phyloP scores from a whole-genome alignment of 2,113 vertebrate genomes.

The Marmota monax region DNA sequence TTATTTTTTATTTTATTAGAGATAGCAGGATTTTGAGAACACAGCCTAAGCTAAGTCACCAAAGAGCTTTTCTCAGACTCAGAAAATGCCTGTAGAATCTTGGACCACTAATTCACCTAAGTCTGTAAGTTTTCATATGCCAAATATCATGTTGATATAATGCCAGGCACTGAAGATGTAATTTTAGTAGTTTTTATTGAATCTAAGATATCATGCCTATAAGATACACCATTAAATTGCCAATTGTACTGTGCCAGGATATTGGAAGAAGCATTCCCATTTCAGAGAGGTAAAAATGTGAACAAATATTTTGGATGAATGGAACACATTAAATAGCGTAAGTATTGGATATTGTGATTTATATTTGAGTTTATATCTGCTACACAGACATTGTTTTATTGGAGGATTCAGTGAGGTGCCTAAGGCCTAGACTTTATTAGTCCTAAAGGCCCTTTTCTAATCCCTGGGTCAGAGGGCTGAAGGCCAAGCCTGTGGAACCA shows the following conservation, averaged over 20 bases:
- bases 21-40: background rate
- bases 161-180: background rate
- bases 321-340: background rate
- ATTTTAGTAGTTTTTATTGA: background rate
- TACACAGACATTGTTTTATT: background rate
- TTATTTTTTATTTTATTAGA: background rate
- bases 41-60: background rate
- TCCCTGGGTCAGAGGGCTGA: background rate
- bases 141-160: background rate
- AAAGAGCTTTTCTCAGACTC: background rate
- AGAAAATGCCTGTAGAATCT: background rate
- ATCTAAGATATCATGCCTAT: background rate
- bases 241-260: background rate
- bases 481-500: background rate
- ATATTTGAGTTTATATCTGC: background rate
- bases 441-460: background rate
- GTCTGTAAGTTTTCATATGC: background rate
- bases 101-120: background rate
- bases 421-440: background rate
- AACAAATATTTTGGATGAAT: background rate
- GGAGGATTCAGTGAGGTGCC: background rate
- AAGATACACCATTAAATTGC: background rate
- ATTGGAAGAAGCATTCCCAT: background rate
- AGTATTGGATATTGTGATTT: background rate
- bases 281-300: conserved; percentile 8